Evolutionary conservation across 2,797 vertebrate genomes (phyloP), one percentile per base, ranked within the genome.

Genomic region (Lophotriccus pileatus): DNA sequence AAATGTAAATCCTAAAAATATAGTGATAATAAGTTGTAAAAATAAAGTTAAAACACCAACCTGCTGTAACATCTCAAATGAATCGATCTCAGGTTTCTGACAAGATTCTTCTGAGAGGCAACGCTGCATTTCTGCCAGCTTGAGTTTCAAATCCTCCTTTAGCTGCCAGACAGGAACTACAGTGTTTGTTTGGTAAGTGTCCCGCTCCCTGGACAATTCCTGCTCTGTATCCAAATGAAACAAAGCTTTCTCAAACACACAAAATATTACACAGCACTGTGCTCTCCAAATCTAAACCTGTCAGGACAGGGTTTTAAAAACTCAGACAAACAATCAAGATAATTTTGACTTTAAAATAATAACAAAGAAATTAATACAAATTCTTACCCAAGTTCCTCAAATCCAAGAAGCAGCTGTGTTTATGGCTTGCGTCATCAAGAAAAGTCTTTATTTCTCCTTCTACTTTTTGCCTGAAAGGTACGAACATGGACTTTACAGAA

Each of bases 141-240:
- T 98, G 95, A 98, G 97, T 93, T 97, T 93, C 84, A 99, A 97
- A 94, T 98, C 98, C 58, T 98, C 98, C 94, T 92, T 98, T 44
- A 99, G 97, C 84, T 98, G 98, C 97, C 97, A 97, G 95, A 99
- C 62, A 60, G 99, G 98, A 91, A 95, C 96, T 46, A 99, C 97
- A 30, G 98, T 97, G 70, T 97, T 97, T 72, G 81, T 93, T 93
- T 96, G 96, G 94, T 98, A 98, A 2, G 52, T 43, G 55, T 98
- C 97, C 86, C 95, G 82, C 39, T 99, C 98, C 81, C 95, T 97
- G 87, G 98, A 96, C 79, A 99, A 97, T 64, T 95, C 92, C 87
- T 96, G 86, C 43, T 97, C 99, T 99, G 76, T 36, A 72, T 67
- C 56, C 94, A 92, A 90, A 72, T 13, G 49, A 97, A 96, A 96